These are phyloP conservation scores for Microcebus murinus DNA, from an alignment of 2,113 vertebrate species.

Conservation along the genomic window DNA sequence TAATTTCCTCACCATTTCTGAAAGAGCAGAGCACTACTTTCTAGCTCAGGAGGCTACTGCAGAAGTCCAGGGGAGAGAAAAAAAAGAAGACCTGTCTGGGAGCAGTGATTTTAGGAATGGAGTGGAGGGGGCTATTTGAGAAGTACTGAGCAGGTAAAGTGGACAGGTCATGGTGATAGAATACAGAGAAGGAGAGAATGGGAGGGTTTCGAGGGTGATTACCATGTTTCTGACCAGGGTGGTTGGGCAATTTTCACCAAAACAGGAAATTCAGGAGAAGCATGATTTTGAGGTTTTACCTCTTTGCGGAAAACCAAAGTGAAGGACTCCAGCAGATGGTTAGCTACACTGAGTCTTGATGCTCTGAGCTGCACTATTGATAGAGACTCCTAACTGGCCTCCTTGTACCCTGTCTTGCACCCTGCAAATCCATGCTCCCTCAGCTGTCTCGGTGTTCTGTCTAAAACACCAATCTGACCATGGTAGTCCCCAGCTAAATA, in stretches of 20 bases:
- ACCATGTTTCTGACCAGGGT: neutral
- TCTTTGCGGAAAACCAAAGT: neutral
- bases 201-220: too few species aligned
- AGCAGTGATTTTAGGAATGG: neutral
- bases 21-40: neutral
- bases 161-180: neutral
- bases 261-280: neutral
- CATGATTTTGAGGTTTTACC: neutral
- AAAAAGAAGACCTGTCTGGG: neutral
- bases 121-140: neutral
- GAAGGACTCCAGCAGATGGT: neutral
- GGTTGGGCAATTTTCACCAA: neutral
- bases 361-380: neutral
- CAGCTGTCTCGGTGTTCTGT: neutral
- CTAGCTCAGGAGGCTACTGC: neutral
- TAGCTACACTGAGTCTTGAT: neutral
- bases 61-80: neutral
- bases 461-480: neutral
- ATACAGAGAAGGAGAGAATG: neutral
- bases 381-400: neutral
- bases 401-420: neutral
- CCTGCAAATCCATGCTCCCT: neutral
- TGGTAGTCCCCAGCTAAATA: neutral
- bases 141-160: neutral
- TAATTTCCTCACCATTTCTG: neutral